These are phyloP conservation scores for Syrrhaptes paradoxus DNA, from an alignment of 2,113 vertebrate species.

Conservation along the genomic window DNA sequence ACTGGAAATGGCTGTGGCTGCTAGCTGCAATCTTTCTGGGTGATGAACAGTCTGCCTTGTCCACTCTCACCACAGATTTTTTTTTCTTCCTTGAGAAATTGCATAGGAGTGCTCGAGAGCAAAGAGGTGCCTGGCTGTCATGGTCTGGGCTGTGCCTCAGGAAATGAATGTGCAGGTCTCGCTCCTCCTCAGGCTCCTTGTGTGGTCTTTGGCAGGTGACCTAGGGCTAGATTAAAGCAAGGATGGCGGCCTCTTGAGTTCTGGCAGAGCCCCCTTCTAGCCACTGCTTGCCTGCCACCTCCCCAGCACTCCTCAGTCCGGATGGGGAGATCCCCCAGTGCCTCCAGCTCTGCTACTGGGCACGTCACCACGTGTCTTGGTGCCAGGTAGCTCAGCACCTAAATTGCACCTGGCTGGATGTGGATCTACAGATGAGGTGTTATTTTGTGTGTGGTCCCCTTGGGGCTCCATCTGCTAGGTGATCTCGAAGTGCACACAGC, in stretches of 20 bases:
- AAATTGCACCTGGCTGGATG: background rate
- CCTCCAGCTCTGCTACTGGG: background rate
- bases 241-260: rapidly evolving
- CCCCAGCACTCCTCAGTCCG: rapidly evolving
- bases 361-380: background rate
- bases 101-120: background rate
- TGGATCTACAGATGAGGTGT: background rate
- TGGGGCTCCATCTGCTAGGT: background rate
- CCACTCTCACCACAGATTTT: background rate
- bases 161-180: background rate
- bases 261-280: background rate
- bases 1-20: background rate
- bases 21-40: background rate
- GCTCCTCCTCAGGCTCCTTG: background rate
- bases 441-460: conserved; percentile 35
- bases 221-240: background rate
- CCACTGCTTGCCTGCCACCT: background rate
- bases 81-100: background rate
- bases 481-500: background rate
- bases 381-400: background rate
- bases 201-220: background rate
- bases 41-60: background rate
- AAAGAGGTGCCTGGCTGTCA: background rate
- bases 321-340: background rate
- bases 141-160: background rate